Percentiles rank a stretch among this genome's conserved stretches.
Conservation (phyloP, 2,797 vertebrate genomes). For the Sebastes minor region DNA sequence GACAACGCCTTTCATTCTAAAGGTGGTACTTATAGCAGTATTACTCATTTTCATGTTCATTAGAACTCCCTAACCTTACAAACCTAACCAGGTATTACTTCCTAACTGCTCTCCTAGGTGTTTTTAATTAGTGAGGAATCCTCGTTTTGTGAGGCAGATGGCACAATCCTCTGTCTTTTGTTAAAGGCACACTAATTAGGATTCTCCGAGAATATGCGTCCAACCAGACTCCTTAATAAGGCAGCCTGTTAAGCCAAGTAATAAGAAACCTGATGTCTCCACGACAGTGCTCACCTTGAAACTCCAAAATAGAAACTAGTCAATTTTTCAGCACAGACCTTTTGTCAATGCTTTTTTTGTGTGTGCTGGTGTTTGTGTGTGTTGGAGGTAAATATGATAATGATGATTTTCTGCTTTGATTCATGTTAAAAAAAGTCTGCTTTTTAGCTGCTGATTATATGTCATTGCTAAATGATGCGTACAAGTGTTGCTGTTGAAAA, state of each 20-base stretch:
- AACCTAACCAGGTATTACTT: constrained; percentile 79
- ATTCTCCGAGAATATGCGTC: constrained; percentile 88
- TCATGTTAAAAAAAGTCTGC: background rate
- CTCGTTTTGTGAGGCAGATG: constrained; percentile 90
- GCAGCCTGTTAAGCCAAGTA: constrained; percentile 83
- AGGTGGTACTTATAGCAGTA: constrained; percentile 36
- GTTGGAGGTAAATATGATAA: constrained; percentile 22
- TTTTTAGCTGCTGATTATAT: background rate
- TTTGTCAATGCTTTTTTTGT: constrained; percentile 8
- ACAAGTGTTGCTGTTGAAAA: background rate
- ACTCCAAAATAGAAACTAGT: constrained; percentile 69
- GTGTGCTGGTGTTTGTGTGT: background rate
- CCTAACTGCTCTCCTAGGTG: constrained; percentile 87
- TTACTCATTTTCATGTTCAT: constrained; percentile 70
- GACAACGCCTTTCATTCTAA: constrained; percentile 19
- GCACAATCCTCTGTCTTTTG: constrained; percentile 87
- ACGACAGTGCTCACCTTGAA: constrained; percentile 83
- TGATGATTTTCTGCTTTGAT: constrained; percentile 11
- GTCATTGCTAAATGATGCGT: background rate
- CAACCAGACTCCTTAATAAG: constrained; percentile 88
- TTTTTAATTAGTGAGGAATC: constrained; percentile 92
- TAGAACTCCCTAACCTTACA: constrained; percentile 73
- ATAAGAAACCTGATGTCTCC: constrained; percentile 83
- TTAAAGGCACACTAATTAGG: constrained; percentile 95
- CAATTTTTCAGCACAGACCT: constrained; percentile 53